Evolutionary conservation across 1,140 invertebrate species (phyloP).

Genomic region (Bombus confusus): DNA sequence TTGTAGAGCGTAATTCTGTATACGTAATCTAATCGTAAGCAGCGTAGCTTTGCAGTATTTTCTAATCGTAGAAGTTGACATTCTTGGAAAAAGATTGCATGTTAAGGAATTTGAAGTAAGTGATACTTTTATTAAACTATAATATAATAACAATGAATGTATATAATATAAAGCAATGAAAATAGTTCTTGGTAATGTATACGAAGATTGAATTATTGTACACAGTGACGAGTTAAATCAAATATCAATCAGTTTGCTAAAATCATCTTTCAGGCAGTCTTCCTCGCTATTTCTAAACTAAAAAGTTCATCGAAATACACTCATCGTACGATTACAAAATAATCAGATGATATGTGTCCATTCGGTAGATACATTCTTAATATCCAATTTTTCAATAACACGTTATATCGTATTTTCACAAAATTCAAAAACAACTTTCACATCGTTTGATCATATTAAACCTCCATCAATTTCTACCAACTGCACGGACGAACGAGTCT

Average conservation of each 20-base stretch:
- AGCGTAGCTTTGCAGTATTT: no score
- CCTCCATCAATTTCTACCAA: not conserved
- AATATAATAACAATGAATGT: no score
- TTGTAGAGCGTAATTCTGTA: not conserved
- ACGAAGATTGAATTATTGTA: no score
- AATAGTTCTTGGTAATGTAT: no score
- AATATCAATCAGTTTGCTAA: not conserved
- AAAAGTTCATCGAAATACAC: not conserved
- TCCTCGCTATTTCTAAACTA: not conserved
- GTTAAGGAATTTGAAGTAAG: not conserved
- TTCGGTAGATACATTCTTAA: not conserved
- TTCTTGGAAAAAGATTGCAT: not conserved
- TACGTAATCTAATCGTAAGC: not conserved
- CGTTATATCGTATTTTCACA: no score
- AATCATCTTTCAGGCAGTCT: not conserved
- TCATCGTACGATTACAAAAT: no score
- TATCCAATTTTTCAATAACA: not conserved
- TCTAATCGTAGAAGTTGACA: no score
- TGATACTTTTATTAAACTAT: not conserved
- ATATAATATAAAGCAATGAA: no score
- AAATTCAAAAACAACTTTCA: not conserved
- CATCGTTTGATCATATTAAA: no score
- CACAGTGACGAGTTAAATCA: not conserved
- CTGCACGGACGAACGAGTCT: not conserved
- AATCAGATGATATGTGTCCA: no score